Evolutionary conservation across 1,140 invertebrate species (phyloP).

Genomic region (Apis dorsata): DNA sequence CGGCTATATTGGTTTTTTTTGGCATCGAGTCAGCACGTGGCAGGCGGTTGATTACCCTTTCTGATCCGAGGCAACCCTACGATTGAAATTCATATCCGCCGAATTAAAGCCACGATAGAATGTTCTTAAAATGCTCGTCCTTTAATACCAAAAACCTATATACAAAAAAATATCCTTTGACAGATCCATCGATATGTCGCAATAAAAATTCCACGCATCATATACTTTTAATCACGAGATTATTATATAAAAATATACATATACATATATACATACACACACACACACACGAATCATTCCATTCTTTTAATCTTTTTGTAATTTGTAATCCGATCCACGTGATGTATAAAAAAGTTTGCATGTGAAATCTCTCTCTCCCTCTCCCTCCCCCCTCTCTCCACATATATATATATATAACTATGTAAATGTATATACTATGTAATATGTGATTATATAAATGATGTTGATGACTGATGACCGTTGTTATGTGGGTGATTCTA

Average conservation of each 20-base stretch:
- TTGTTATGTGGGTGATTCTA: conserved; percentile 76
- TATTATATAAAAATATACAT: no score
- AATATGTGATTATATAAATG: conserved; percentile 26
- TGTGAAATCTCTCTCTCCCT: not conserved
- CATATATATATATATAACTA: not conserved
- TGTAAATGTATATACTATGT: not conserved
- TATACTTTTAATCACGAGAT: no score
- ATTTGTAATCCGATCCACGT: no score
- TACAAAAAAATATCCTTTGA: not conserved
- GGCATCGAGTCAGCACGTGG: conserved; percentile 71
- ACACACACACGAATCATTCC: no score
- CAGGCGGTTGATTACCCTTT: conserved; percentile 52
- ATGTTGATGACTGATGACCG: conserved; percentile 76
- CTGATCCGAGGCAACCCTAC: conserved; percentile 33
- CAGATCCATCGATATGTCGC: not conserved
- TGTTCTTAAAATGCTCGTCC: no score
- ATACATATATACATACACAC: no score
- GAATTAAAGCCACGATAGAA: not conserved
- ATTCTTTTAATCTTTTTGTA: no score
- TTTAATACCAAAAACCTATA: not conserved
- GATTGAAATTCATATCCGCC: conserved; percentile 20
- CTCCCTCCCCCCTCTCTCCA: not conserved
- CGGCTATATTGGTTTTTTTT: conserved; percentile 72
- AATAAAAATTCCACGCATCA: not conserved
- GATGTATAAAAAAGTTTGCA: not conserved